A percentile compares a stretch with the other conserved stretches of the same genome.
Conservation (phyloP, 2,888 invertebrate genomes). For the Sphaerophoria taeniata region DNA sequence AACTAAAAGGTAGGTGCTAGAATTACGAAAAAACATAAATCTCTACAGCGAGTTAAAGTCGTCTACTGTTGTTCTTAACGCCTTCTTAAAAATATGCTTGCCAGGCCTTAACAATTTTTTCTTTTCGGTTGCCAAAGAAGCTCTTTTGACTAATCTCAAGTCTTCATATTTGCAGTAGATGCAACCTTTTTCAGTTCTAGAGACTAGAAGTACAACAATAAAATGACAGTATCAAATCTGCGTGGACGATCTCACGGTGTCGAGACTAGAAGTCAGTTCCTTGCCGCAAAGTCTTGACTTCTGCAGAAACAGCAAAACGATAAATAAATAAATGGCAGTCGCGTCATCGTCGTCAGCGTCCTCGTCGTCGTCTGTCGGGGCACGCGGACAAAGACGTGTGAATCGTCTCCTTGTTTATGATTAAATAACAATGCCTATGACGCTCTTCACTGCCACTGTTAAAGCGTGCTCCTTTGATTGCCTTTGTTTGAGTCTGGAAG, state of each 20-base stretch:
- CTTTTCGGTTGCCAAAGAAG: neutral
- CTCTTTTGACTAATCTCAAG: neutral
- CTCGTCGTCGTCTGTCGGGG: neutral
- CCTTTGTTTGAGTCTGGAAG: constrained; percentile 20
- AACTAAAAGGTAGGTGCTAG: constrained; percentile 21
- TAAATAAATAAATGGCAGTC: constrained; percentile 28
- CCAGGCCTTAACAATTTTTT: neutral
- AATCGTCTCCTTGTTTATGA: constrained; percentile 73
- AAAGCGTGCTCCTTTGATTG: constrained; percentile 64
- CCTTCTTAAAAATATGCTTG: constrained; percentile 20
- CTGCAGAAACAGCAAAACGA: constrained; percentile 18
- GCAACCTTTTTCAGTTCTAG: neutral
- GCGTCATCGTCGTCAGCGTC: neutral
- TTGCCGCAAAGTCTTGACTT: neutral
- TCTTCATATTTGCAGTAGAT: neutral
- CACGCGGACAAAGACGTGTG: constrained; percentile 64
- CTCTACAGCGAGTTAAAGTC: constrained; percentile 16
- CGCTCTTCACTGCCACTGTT: constrained; percentile 24
- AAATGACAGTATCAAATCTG: constrained; percentile 63
- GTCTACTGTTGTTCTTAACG: constrained; percentile 6
- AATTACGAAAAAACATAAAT: neutral
- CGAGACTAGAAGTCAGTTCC: neutral
- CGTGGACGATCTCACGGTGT: constrained; percentile 60
- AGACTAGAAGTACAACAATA: constrained; percentile 33
- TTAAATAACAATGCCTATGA: constrained; percentile 61